Percentiles rank a stretch among this genome's conserved stretches.
Conservation (phyloP, 2,113 vertebrate species). For the Pangasianodon hypophthalmus region DNA sequence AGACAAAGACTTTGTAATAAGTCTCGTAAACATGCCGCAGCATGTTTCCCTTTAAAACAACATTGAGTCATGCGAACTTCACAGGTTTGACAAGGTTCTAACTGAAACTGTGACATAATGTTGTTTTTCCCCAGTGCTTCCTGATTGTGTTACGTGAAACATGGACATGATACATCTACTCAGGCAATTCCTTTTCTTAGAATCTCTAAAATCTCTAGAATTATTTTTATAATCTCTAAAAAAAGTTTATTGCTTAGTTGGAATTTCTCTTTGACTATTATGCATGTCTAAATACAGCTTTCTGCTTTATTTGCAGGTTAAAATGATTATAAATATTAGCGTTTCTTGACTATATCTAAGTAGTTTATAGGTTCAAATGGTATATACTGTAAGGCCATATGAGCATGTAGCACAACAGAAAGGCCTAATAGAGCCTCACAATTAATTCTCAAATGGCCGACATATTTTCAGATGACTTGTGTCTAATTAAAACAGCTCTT, state of each 20-base stretch:
- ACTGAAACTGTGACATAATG: background rate
- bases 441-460: background rate
- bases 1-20: background rate
- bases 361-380: background rate
- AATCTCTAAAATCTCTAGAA: background rate
- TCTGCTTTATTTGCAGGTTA: background rate
- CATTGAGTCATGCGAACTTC: background rate
- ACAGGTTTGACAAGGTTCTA: constrained; percentile 14
- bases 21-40: background rate
- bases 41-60: background rate
- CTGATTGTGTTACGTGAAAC: background rate
- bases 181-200: background rate
- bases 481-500: background rate
- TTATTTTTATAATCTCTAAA: background rate
- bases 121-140: background rate
- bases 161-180: background rate
- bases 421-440: background rate
- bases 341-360: background rate
- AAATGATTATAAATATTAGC: background rate
- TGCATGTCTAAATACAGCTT: background rate
- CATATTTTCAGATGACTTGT: background rate
- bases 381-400: too few species aligned
- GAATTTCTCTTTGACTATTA: background rate
- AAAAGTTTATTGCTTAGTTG: background rate
- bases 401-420: background rate